Evolutionary conservation across 2,797 vertebrate genomes (phyloP).

Genomic region (Malacoraja senta): DNA sequence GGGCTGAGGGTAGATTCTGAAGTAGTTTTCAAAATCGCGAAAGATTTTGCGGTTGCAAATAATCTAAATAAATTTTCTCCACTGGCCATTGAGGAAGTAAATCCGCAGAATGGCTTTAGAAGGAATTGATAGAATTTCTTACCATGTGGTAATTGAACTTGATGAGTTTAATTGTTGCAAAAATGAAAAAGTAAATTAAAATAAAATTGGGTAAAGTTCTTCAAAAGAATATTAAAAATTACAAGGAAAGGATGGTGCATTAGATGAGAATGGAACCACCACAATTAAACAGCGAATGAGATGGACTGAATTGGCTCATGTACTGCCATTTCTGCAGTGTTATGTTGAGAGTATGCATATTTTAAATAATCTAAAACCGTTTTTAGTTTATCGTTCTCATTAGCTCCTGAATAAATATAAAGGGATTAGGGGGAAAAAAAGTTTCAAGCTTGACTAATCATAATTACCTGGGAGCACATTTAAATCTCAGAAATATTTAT

Average conservation of each 20-base stretch:
- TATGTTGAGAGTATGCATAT: not conserved
- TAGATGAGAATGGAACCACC: not conserved
- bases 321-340: not conserved
- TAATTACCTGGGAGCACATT: not conserved
- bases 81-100: not conserved
- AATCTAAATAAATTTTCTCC: not conserved
- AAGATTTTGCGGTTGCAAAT: not conserved
- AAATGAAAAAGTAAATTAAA: not conserved
- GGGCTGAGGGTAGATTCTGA: not conserved
- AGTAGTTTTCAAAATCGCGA: not conserved
- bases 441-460: not conserved
- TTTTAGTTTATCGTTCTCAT: not conserved
- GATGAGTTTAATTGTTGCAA: not conserved
- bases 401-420: not conserved
- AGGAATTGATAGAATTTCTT: not conserved
- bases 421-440: not conserved
- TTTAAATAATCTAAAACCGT: not conserved
- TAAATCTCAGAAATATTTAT: not conserved
- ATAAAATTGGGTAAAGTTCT: not conserved
- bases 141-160: not conserved
- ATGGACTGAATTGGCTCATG: not conserved
- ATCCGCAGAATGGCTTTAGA: not conserved
- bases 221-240: not conserved
- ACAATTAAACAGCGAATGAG: not conserved
- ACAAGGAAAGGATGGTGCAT: not conserved